phyloP scores from a whole-genome alignment of 2,113 vertebrate genomes.

The Pteropus alecto region DNA sequence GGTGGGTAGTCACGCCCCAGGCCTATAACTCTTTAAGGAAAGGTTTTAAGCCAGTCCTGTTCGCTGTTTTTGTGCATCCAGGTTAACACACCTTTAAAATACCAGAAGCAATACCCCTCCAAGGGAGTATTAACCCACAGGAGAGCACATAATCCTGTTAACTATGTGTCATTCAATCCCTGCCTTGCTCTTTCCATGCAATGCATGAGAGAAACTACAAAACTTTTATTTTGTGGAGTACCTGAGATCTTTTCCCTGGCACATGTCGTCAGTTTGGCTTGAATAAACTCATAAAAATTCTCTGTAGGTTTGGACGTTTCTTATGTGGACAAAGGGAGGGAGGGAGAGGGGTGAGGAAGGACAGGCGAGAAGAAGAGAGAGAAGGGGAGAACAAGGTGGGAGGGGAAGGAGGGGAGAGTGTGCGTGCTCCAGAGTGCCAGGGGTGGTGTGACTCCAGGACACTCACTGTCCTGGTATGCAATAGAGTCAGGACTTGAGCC shows the following conservation, averaged over 20 bases:
- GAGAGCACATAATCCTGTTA: neutral
- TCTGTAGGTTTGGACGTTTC: neutral
- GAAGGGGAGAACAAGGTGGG: rapidly evolving
- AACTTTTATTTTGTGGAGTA: neutral
- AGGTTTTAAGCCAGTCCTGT: too few species aligned
- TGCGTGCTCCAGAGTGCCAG: rapidly evolving
- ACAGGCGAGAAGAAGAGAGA: neutral
- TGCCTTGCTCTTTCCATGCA: neutral
- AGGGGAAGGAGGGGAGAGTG: rapidly evolving
- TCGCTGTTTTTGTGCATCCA: neutral
- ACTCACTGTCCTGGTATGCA: neutral
- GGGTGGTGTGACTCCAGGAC: neutral
- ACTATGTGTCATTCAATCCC: neutral
- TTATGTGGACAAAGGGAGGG: neutral
- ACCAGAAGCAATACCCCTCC: neutral
- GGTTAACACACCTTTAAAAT: neutral
- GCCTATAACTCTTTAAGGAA: too few species aligned
- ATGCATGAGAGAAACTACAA: neutral
- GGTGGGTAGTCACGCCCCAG: too few species aligned
- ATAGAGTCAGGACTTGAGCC: neutral
- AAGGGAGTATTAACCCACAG: neutral
- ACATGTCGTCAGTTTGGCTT: neutral
- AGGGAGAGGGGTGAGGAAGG: neutral
- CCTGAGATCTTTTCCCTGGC: neutral
- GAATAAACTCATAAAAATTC: neutral